Percentiles rank a stretch among this genome's conserved stretches.
Evolutionary conservation across 2,113 vertebrate species (phyloP).

Genomic region (Plectropomus leopardus): DNA sequence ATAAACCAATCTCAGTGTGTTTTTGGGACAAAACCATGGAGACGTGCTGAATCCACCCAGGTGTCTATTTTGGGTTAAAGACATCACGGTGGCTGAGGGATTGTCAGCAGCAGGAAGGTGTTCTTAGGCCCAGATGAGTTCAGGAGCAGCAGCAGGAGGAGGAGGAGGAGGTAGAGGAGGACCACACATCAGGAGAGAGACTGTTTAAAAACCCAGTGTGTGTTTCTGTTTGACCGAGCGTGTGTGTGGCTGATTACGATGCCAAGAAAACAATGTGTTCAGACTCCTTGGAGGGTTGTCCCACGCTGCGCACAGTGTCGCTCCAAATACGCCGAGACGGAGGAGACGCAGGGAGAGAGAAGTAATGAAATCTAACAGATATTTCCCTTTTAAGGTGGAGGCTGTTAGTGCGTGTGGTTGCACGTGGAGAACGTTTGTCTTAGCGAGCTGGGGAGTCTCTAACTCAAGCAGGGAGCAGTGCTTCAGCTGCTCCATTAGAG

Average conservation of each 20-base stretch:
- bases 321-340: constrained; percentile 44
- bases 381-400: constrained; percentile 71
- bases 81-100: constrained; percentile 34
- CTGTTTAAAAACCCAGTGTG: constrained; percentile 59
- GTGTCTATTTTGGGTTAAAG: constrained; percentile 47
- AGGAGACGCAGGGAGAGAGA: constrained; percentile 26
- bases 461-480: constrained; percentile 25
- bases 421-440: constrained; percentile 55
- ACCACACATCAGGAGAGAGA: constrained; percentile 73
- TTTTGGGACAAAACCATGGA: constrained; percentile 34
- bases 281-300: constrained; percentile 62
- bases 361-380: constrained; percentile 59
- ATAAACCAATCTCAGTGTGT: constrained; percentile 7
- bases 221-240: constrained; percentile 46
- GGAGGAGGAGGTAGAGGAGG: constrained; percentile 28
- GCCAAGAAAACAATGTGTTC: constrained; percentile 77
- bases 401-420: constrained; percentile 17
- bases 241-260: constrained; percentile 48
- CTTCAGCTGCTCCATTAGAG: constrained; percentile 39
- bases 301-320: constrained; percentile 36
- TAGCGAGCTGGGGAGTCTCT: constrained; percentile 63
- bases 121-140: constrained; percentile 32
- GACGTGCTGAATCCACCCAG: constrained; percentile 13
- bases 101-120: constrained; percentile 10
- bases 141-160: constrained; percentile 24